phyloP scores from a whole-genome alignment of 1,140 invertebrate species.

The Cydia strobilella region DNA sequence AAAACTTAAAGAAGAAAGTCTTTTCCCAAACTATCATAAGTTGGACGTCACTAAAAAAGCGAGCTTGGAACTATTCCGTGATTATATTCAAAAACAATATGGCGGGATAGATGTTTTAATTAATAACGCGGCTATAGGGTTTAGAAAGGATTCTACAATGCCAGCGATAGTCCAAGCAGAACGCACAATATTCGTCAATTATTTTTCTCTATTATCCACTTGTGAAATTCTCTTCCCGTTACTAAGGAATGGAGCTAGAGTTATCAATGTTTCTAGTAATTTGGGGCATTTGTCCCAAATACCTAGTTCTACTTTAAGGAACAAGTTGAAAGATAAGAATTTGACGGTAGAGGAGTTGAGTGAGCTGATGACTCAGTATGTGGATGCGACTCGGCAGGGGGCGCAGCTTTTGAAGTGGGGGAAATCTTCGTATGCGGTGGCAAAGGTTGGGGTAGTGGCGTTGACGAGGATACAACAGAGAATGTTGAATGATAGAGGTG shows the following conservation, averaged over 20 bases:
- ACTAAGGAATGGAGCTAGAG: constrained; percentile 84
- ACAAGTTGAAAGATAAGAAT: constrained; percentile 77
- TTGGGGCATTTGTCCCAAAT: constrained; percentile 81
- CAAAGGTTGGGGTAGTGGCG: constrained; percentile 86
- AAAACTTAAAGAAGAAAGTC: constrained; percentile 64
- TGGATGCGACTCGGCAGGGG: constrained; percentile 76
- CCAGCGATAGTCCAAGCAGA: constrained; percentile 86
- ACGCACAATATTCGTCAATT: constrained; percentile 86
- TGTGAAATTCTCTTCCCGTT: constrained; percentile 86
- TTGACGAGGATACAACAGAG: constrained; percentile 78
- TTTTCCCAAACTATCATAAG: constrained; percentile 84
- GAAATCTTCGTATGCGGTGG: constrained; percentile 83
- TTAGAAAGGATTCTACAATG: constrained; percentile 82
- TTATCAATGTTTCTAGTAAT: constrained; percentile 88
- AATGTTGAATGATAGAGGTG: constrained; percentile 58
- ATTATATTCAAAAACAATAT: constrained; percentile 84
- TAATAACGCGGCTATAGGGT: constrained; percentile 93
- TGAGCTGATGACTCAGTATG: constrained; percentile 84
- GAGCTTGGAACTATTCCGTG: constrained; percentile 82
- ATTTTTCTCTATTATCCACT: constrained; percentile 82
- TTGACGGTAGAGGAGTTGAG: constrained; percentile 82
- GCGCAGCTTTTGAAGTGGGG: constrained; percentile 80
- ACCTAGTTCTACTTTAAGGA: constrained; percentile 79
- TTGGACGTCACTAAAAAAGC: constrained; percentile 83
- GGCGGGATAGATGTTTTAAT: constrained; percentile 89